A percentile compares a stretch with the other conserved stretches of the same genome.
Conservation (phyloP, 2,797 vertebrate species). For the Babyrousa celebensis region DNA sequence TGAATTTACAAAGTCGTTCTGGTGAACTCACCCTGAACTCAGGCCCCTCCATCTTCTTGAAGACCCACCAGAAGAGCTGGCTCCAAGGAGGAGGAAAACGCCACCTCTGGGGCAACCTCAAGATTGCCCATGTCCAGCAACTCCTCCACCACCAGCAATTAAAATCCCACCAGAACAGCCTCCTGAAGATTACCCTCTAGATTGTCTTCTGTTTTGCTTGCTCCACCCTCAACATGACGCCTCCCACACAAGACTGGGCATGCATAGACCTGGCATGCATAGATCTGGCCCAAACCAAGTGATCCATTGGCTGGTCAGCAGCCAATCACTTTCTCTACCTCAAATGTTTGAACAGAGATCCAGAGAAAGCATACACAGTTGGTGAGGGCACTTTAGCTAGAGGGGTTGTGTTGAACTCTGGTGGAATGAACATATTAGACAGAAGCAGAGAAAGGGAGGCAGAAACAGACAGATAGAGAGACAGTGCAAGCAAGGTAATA, state of each 20-base stretch:
- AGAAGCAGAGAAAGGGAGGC: not conserved
- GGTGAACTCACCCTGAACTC: not conserved
- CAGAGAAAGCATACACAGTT: not conserved
- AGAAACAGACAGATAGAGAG: not conserved
- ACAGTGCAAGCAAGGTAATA: not conserved
- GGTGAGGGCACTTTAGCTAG: not conserved
- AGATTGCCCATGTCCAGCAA: not conserved
- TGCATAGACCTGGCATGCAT: too few relatives aligned
- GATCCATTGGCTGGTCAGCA: too few relatives aligned
- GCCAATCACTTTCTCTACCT: not conserved
- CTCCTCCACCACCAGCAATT: not conserved
- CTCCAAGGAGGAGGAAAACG: not conserved
- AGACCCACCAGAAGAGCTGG: not conserved
- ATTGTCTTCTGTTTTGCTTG: not conserved
- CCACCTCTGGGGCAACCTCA: not conserved
- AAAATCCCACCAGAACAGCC: not conserved
- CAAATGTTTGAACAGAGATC: not conserved
- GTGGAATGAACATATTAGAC: not conserved
- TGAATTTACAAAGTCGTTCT: constrained; percentile 27
- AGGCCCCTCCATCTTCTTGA: not conserved
- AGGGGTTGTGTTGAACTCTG: not conserved
- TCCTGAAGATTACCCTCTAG: not conserved
- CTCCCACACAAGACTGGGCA: not conserved
- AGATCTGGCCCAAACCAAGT: not conserved
- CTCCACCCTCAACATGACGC: not conserved